phyloP scores from a whole-genome alignment of 2,113 vertebrate species.

The Indicator maculatus region DNA sequence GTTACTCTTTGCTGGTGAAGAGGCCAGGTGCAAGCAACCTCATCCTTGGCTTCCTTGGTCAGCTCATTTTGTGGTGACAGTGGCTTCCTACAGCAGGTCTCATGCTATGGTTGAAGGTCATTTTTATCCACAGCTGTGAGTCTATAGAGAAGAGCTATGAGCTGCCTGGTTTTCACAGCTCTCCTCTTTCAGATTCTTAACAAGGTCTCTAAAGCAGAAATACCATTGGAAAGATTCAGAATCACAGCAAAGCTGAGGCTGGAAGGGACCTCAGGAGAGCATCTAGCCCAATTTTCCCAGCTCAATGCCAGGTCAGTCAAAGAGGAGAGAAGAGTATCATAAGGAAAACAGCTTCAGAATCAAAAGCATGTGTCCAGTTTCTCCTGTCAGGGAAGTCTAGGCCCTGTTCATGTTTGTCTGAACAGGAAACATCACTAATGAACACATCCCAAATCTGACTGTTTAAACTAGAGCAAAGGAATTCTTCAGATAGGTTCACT shows the following conservation, averaged over 20 bases:
- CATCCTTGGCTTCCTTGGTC: not conserved
- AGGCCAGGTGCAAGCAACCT: not conserved
- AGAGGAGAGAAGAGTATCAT: not conserved
- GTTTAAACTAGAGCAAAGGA: not conserved
- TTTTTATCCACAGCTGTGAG: accelerated
- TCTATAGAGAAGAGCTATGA: not conserved
- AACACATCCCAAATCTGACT: not conserved
- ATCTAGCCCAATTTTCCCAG: not conserved
- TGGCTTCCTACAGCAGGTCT: not conserved
- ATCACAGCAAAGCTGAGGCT: not conserved
- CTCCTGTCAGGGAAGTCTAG: not conserved
- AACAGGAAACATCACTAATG: not conserved
- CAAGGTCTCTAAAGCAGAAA: not conserved
- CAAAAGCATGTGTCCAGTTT: not conserved
- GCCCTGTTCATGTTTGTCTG: not conserved
- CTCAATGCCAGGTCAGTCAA: not conserved
- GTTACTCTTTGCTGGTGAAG: not conserved
- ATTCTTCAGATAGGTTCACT: not conserved
- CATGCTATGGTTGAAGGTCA: accelerated
- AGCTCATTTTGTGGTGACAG: not conserved
- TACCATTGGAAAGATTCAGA: not conserved
- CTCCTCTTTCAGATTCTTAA: accelerated
- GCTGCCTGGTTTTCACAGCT: not conserved
- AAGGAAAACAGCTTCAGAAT: not conserved
- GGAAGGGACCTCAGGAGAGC: not conserved